A percentile compares a stretch with the other conserved stretches of the same genome.
These are phyloP conservation scores for Propsilocerus akamusi DNA, from an alignment of 1,140 invertebrate species.

Conservation along the genomic window DNA sequence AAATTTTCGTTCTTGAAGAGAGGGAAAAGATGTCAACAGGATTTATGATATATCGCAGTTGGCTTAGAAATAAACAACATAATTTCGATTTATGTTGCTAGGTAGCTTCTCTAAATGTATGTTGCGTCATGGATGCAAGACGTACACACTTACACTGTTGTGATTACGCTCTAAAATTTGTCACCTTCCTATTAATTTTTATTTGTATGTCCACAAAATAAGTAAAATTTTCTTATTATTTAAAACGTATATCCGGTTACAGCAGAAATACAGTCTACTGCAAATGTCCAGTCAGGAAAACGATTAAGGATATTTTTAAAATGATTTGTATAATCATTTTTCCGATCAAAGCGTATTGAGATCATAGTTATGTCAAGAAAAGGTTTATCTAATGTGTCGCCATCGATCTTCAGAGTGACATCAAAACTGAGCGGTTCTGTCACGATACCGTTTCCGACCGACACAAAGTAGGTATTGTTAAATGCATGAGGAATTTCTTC, in stretches of 20 bases:
- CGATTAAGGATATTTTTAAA: constrained; percentile 16
- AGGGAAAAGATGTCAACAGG: no score
- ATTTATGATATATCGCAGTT: no score
- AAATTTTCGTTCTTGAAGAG: no score
- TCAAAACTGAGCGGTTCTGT: neutral
- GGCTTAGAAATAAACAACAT: no score
- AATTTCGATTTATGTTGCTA: no score
- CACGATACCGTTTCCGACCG: neutral
- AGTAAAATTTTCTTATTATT: no score
- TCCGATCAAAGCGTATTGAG: constrained; percentile 14
- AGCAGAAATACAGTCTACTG: constrained; percentile 15
- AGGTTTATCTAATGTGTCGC: constrained; percentile 5
- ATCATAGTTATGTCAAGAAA: constrained; percentile 15
- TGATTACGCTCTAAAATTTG: no score
- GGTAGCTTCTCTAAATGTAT: no score
- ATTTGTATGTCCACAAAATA: no score
- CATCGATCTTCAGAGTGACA: neutral
- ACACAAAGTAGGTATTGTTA: constrained; percentile 1
- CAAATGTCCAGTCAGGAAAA: constrained; percentile 20
- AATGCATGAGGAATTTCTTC: neutral
- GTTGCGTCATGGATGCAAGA: no score
- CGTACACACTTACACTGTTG: no score
- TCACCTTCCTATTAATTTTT: no score
- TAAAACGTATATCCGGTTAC: constrained; percentile 17
- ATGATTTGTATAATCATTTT: constrained; percentile 12